phyloP scores from a whole-genome alignment of 2,888 invertebrate genomes.

The Autographa gamma region DNA sequence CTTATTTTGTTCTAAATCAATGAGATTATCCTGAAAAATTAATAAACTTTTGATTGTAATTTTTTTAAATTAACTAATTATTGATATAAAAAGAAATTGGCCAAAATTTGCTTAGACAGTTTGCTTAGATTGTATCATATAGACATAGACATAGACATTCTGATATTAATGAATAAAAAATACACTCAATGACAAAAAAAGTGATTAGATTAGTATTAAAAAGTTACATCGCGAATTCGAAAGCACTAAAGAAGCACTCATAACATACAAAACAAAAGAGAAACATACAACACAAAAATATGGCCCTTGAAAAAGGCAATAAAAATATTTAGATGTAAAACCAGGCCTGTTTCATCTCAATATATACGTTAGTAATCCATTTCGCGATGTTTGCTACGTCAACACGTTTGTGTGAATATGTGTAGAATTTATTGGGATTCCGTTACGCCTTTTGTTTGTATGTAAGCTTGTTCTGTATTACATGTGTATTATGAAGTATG shows the following conservation, averaged over 20 bases:
- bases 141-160: too few relatives aligned
- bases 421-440: conserved; percentile 24
- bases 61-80: too few relatives aligned
- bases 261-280: neutral
- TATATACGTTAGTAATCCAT: conserved; percentile 15
- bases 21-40: too few relatives aligned
- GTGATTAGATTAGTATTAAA: too few relatives aligned
- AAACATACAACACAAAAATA: neutral
- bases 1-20: too few relatives aligned
- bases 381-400: conserved; percentile 13
- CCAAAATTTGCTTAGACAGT: too few relatives aligned
- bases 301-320: conserved; percentile 3
- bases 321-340: conserved; percentile 4
- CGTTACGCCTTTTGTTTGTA: conserved; percentile 17
- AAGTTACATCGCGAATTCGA: too few relatives aligned
- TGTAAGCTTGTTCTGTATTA: conserved; percentile 2
- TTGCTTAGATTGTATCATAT: too few relatives aligned
- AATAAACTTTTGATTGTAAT: too few relatives aligned
- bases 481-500: conserved; percentile 10
- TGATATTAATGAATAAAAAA: too few relatives aligned
- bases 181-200: too few relatives aligned
- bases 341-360: neutral
- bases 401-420: conserved; percentile 21
- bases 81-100: too few relatives aligned
- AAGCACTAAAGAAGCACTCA: neutral